Percentiles rank a stretch among this genome's conserved stretches.
These are phyloP conservation scores for Siniperca knerii DNA, from an alignment of 2,113 vertebrate genomes.

Conservation along the genomic window DNA sequence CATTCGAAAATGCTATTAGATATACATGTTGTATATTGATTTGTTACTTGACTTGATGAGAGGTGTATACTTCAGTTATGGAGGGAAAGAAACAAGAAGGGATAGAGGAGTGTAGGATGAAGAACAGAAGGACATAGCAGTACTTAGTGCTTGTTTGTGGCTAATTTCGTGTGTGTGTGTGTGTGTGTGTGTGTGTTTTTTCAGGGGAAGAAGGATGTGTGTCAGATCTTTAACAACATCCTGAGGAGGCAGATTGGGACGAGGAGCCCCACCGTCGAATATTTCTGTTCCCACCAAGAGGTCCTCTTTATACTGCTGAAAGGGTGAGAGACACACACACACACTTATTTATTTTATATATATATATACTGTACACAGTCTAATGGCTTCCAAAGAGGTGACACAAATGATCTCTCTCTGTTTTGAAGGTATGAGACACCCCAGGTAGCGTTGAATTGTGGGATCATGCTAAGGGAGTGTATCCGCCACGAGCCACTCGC, in stretches of 20 bases:
- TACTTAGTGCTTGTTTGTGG: neutral
- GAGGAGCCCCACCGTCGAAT: conserved; percentile 94
- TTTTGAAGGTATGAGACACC: conserved; percentile 92
- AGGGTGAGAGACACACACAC: conserved; percentile 84
- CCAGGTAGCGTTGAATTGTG: conserved; percentile 94
- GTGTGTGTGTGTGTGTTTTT: conserved; percentile 48
- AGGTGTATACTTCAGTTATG: neutral
- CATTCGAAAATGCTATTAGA: too few relatives aligned
- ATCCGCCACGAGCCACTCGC: conserved; percentile 96
- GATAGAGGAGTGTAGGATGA: too few relatives aligned
- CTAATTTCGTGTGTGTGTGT: conserved; percentile 6
- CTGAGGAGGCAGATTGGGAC: conserved; percentile 95
- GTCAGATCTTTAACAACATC: conserved; percentile 99
- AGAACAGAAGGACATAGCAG: neutral
- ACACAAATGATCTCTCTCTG: neutral
- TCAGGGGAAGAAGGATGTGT: conserved; percentile 97
- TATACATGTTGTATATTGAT: too few relatives aligned
- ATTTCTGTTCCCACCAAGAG: conserved; percentile 95
- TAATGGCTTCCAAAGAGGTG: neutral
- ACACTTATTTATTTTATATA: too few relatives aligned
- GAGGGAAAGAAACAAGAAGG: neutral
- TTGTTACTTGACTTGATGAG: too few relatives aligned
- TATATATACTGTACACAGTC: neutral
- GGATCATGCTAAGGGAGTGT: conserved; percentile 98
- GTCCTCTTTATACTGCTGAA: conserved; percentile 95